Base-by-base conservation (phyloP, 2,888 invertebrate genomes). In the Dicyrtomina minuta region DNA sequence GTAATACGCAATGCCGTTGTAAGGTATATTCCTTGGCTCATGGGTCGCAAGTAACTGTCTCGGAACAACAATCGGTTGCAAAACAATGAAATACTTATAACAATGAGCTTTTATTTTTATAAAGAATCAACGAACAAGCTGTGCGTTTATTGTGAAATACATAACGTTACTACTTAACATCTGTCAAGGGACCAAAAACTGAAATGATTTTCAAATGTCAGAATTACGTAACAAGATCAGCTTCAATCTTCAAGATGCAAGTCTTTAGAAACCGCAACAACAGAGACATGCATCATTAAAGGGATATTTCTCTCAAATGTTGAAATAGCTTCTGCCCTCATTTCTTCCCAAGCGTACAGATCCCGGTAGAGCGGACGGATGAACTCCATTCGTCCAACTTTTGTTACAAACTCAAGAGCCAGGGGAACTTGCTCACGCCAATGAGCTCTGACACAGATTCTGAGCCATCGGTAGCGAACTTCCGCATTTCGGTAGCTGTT, bases 301-400 rank as follows among this genome's bases (percentile, higher is more conserved):
- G 77, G 66, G 66, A 77, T 73, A 69, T 81, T 78, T 8, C 74
- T 69, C 59, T 77, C 53, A 39, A 67, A 67, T 20, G 43, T 67
- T 8, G 22, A 39, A 39, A 67, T 59, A 5, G 67, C 33, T 27
- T 66, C 22, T 20, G 43, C 26, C 43, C 68, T 27, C 10, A 46
- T 51, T 4, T 68, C 68, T 26, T 61, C 62, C 68, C 68, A 68
- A 17, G 33, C 12, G 39, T 59, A 70, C 74, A 77, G 80, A 74
- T 79, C 85, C 85, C 91, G 88, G 82, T 93, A 96, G 56, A 96
- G 84, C 2, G 96, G 94, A 39, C 93, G 85, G 1, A 92, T 89
- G 83, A 88, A 96, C 82, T 96, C 96, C 91, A 96, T 92, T 64
- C 96, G 87, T 44, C 95, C 96, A 79, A 91, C 89, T 17, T 86